These are phyloP conservation scores for Polyergus mexicanus DNA, from an alignment of 1,140 invertebrate species.

Conservation along the genomic window DNA sequence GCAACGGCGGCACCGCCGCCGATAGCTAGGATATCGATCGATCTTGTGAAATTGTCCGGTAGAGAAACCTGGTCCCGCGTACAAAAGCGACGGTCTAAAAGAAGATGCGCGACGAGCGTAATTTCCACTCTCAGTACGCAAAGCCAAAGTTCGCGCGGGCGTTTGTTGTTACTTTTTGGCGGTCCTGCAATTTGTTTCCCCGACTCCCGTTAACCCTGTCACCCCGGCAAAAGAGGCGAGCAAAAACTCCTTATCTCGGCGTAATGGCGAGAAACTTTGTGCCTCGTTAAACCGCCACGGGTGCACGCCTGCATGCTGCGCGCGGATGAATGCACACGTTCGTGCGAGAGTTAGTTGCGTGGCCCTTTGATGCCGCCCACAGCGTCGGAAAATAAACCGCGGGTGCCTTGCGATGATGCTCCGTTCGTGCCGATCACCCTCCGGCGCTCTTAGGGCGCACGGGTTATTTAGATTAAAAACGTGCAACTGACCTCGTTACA, in stretches of 20 bases:
- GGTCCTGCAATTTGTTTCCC: constrained; percentile 62
- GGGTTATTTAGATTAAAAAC: constrained; percentile 63
- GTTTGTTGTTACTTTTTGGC: constrained; percentile 64
- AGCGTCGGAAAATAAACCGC: constrained; percentile 61
- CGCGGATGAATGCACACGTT: constrained; percentile 60
- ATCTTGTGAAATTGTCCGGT: constrained; percentile 50
- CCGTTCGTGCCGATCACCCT: constrained; percentile 56
- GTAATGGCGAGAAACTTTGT: constrained; percentile 64
- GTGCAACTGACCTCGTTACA: constrained; percentile 60
- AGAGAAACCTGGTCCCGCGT: constrained; percentile 33
- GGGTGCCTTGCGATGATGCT: constrained; percentile 21
- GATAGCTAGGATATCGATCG: constrained; percentile 56
- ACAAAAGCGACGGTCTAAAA: constrained; percentile 51
- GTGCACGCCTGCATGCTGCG: constrained; percentile 45
- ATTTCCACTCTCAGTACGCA: constrained; percentile 58
- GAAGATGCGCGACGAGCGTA: constrained; percentile 46
- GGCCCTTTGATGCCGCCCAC: constrained; percentile 60
- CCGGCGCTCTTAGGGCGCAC: constrained; percentile 36
- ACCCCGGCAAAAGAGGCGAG: constrained; percentile 59
- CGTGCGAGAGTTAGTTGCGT: constrained; percentile 59
- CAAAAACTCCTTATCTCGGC: constrained; percentile 63
- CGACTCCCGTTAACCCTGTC: constrained; percentile 60
- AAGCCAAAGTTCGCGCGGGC: constrained; percentile 57
- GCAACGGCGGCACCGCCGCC: constrained; percentile 41
- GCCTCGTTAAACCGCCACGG: constrained; percentile 61